Percentiles rank a stretch among this genome's conserved stretches.
These are phyloP conservation scores for Enteromius mattozi DNA, from an alignment of 2,797 vertebrate genomes.

Conservation along the genomic window DNA sequence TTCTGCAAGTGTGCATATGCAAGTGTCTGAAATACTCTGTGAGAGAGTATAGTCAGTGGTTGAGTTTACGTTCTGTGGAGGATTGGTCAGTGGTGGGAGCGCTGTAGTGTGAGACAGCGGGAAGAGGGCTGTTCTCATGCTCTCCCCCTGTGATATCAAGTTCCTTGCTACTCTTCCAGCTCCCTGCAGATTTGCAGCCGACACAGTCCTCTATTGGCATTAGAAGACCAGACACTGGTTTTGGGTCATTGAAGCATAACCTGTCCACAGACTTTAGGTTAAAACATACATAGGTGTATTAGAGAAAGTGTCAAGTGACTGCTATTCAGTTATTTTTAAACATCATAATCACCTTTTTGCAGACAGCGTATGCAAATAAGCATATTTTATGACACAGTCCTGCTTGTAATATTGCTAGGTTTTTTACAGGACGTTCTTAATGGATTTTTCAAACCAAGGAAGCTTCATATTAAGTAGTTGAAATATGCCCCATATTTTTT, in stretches of 20 bases:
- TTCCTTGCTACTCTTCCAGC: constrained; percentile 47
- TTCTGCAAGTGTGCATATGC: constrained; percentile 17
- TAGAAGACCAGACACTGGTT: not conserved
- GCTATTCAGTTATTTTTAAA: not conserved
- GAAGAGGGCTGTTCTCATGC: constrained; percentile 19
- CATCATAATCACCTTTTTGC: not conserved
- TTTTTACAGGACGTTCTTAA: not conserved
- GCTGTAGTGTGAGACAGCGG: constrained; percentile 16
- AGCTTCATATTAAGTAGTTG: too few species aligned
- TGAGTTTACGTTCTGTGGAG: not conserved
- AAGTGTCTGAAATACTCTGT: not conserved
- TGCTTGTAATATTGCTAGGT: not conserved
- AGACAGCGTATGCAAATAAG: not conserved
- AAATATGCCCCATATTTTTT: too few species aligned
- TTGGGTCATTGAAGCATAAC: not conserved
- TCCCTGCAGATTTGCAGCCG: constrained; percentile 45
- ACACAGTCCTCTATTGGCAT: constrained; percentile 8
- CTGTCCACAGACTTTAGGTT: not conserved
- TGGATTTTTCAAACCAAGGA: not conserved
- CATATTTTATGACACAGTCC: not conserved
- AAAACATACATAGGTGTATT: not conserved
- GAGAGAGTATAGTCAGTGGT: not conserved
- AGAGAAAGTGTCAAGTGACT: not conserved
- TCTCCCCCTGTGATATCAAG: constrained; percentile 30
- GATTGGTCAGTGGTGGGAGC: not conserved